phyloP scores from a whole-genome alignment of 2,113 vertebrate genomes.

The Columba livia region DNA sequence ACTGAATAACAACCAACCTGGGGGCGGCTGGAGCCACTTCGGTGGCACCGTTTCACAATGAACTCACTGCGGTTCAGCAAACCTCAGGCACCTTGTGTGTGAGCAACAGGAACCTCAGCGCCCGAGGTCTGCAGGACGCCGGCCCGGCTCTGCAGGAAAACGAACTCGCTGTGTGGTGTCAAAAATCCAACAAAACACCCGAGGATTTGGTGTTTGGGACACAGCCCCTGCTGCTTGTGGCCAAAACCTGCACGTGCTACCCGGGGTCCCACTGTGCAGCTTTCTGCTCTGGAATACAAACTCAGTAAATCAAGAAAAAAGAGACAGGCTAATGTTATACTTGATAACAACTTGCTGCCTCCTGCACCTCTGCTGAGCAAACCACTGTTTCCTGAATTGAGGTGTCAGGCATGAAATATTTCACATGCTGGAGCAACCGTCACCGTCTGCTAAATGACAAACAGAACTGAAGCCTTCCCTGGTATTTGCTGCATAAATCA shows the following conservation, averaged over 20 bases:
- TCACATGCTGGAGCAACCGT: conserved; percentile 41
- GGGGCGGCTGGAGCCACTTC: background rate
- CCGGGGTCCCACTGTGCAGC: background rate
- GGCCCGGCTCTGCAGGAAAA: conserved; percentile 33
- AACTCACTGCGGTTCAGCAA: background rate
- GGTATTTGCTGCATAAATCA: conserved; percentile 24
- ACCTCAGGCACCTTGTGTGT: background rate
- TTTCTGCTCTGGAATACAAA: background rate
- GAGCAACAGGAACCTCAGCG: background rate
- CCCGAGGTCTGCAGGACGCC: background rate
- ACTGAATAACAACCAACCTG: background rate
- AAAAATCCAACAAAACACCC: background rate
- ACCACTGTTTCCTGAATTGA: conserved; percentile 62
- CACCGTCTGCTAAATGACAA: conserved; percentile 25
- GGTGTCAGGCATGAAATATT: conserved; percentile 51
- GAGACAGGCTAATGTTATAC: background rate
- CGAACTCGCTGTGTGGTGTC: background rate
- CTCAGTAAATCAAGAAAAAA: background rate
- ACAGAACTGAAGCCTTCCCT: conserved; percentile 36
- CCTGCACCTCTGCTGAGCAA: conserved; percentile 43
- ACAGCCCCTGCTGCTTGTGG: accelerated
- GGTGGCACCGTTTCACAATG: background rate
- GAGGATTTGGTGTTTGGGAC: accelerated
- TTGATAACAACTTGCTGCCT: conserved; percentile 16
- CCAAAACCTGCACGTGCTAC: accelerated